phyloP scores from a whole-genome alignment of 2,888 invertebrate genomes.

The Noctua pronuba region DNA sequence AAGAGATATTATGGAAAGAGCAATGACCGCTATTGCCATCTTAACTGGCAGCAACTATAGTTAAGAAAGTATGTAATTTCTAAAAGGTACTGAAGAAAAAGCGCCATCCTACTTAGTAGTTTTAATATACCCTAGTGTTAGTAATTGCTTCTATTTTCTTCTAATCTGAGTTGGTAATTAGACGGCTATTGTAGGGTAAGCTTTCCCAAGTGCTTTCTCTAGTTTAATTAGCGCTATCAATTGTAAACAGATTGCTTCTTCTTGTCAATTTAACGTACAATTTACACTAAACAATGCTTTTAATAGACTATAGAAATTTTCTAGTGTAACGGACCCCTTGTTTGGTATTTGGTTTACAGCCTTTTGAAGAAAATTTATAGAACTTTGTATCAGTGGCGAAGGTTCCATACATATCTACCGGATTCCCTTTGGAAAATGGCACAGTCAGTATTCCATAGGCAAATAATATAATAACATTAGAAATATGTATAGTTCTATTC shows the following conservation, averaged over 20 bases:
- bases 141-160: slow-evolving; percentile 50
- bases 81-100: slow-evolving; percentile 38
- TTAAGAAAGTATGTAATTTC: slow-evolving; percentile 30
- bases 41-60: too few relatives aligned
- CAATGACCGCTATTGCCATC: too few relatives aligned
- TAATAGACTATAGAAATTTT: neutral
- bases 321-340: neutral
- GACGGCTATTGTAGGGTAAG: slow-evolving; percentile 54
- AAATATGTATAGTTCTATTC: too few relatives aligned
- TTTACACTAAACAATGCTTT: slow-evolving; percentile 24
- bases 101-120: slow-evolving; percentile 28
- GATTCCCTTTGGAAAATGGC: too few relatives aligned
- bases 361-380: neutral
- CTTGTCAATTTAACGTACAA: slow-evolving; percentile 30
- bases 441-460: too few relatives aligned
- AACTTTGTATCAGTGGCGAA: too few relatives aligned
- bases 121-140: slow-evolving; percentile 40
- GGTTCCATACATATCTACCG: too few relatives aligned
- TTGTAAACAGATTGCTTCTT: slow-evolving; percentile 50
- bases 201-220: slow-evolving; percentile 56
- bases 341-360: neutral
- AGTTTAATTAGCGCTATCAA: slow-evolving; percentile 61
- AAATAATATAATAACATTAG: too few relatives aligned
- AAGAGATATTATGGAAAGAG: too few relatives aligned
- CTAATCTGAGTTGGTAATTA: slow-evolving; percentile 62